Base-by-base conservation (phyloP, 35 echinoderm and acorn worm genomes). In the Holothuria glaberrima region DNA sequence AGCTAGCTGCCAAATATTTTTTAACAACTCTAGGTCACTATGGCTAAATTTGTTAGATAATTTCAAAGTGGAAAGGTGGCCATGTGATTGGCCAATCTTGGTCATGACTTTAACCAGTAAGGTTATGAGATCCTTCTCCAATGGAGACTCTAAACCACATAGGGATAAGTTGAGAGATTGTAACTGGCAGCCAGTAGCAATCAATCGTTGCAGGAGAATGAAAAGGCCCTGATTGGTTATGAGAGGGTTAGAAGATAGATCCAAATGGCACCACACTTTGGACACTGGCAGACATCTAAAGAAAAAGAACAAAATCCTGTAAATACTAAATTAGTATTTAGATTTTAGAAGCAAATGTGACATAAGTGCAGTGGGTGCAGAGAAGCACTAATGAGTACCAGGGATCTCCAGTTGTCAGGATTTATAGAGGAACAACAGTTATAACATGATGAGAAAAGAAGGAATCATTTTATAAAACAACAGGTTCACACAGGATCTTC, bases 21-120 rank as follows among this genome's bases (percentile, higher is more conserved):
- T 75, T 41, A 75, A 41, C 71, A 75, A 41, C 71, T 75, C 71
- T 44, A 75, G 33, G 31, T 78, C 74, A 25, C 74, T 12, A 18
- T 78, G 38, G 50, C 74, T 48, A 24, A 78, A 78, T 26, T 78
- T 78, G 27, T 78, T 78, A 12, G 74, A 78, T 78, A 78, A 35
- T 35, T 78, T 78, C 20, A 78, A 48, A 48, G 38, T 52, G 33
- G 74, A 48, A 41, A 78, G 44, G 19, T 25, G 24, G n/a, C n/a
- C 21, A 25, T 22, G 29, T 25, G 74, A 78, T 73, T 73, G 28
- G 74, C 50, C 19, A 6, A 33, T 52, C 38, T 12, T 22, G 6
- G 74, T 52, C 74, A 78, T 78, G 44, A 78, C 44, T 35, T 21
- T 78, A 26, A 26, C 41, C 74, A 78, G 9, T 9, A 78, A 27